phyloP scores from a whole-genome alignment of 2,888 invertebrate genomes.

The Ennomos fuscantarius region DNA sequence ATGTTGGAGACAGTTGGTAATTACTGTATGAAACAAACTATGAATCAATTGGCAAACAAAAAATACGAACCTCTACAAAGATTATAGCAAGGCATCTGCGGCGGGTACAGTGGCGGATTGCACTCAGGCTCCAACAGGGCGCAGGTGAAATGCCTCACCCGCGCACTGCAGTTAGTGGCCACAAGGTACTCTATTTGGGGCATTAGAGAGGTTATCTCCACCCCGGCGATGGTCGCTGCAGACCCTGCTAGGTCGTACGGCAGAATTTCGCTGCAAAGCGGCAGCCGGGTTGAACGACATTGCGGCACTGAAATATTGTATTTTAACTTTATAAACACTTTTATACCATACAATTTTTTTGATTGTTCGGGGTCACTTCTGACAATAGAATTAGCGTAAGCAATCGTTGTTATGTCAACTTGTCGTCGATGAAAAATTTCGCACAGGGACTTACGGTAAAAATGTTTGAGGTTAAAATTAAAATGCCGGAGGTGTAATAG shows the following conservation, averaged over 20 bases:
- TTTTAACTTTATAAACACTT: background rate
- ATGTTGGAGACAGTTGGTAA: too few species aligned
- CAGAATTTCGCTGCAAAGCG: constrained; percentile 87
- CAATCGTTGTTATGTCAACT: too few species aligned
- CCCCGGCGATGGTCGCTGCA: constrained; percentile 66
- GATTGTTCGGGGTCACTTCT: too few species aligned
- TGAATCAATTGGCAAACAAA: too few species aligned
- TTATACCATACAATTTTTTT: too few species aligned
- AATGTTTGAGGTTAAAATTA: too few species aligned
- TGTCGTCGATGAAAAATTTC: too few species aligned
- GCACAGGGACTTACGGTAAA: too few species aligned
- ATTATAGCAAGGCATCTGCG: constrained; percentile 87
- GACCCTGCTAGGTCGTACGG: constrained; percentile 87
- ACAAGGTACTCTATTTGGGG: constrained; percentile 86
- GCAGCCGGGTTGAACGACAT: constrained; percentile 81
- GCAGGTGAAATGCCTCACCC: constrained; percentile 86
- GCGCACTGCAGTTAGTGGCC: constrained; percentile 87
- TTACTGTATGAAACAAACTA: too few species aligned
- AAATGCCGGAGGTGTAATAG: too few species aligned
- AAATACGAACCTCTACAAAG: constrained; percentile 85
- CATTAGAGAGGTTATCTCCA: constrained; percentile 70
- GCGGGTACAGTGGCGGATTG: constrained; percentile 82
- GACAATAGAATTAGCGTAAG: too few species aligned
- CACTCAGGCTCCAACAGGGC: constrained; percentile 88
- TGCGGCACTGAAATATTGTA: constrained; percentile 66